These are phyloP conservation scores for Caretta caretta DNA, from an alignment of 2,113 vertebrate species.

Conservation along the genomic window DNA sequence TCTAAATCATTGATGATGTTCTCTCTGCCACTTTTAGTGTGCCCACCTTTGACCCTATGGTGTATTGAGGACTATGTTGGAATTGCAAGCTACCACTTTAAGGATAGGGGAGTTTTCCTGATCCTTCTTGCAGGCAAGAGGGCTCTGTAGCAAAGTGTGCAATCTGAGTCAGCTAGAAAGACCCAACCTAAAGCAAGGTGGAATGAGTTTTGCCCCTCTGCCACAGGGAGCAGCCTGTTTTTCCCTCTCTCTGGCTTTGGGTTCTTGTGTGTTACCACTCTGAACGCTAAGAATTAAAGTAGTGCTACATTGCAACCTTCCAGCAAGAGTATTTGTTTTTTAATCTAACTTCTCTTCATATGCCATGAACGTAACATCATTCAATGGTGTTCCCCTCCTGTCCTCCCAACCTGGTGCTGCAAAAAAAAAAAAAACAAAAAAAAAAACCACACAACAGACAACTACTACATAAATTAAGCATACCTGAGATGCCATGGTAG, in stretches of 20 bases:
- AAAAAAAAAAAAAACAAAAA: too few relatives aligned
- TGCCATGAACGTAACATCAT: neutral
- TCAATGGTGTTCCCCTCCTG: accelerated
- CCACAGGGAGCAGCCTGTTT: neutral
- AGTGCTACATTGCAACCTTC: neutral
- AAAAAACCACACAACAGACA: neutral
- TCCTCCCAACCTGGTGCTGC: accelerated
- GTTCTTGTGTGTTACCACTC: neutral
- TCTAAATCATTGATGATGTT: neutral
- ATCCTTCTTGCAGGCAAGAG: neutral
- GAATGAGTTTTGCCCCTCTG: neutral
- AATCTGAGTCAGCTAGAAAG: too few relatives aligned
- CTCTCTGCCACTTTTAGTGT: neutral
- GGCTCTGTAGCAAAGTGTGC: neutral
- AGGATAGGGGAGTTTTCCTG: neutral
- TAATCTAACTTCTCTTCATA: neutral
- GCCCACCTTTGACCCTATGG: neutral
- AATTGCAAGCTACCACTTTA: neutral
- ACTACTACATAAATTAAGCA: neutral
- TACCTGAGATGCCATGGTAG: neutral
- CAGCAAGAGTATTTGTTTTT: neutral
- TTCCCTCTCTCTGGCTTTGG: neutral
- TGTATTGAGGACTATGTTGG: neutral
- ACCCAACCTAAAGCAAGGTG: neutral
- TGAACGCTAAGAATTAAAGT: neutral